Evolutionary conservation across 2,113 vertebrate species (phyloP), one percentile per base, ranked within the genome.

Genomic region (Bos taurus): DNA sequence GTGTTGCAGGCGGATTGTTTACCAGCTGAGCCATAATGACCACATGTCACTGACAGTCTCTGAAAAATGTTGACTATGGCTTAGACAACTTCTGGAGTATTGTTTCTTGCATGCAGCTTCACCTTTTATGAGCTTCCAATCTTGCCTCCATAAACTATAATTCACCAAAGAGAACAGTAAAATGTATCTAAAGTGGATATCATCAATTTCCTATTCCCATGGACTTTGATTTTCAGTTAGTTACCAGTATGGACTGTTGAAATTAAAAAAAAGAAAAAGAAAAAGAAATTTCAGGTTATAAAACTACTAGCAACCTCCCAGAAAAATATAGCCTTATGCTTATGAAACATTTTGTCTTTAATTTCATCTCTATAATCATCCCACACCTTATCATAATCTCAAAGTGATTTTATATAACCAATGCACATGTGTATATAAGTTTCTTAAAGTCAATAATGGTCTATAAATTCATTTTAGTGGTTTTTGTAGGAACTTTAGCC

Each of bases 381-480:
- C 7, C 30, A 59, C 12, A 48, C 52, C 64, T 80, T 64, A 43
- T 52, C 54, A 40, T 21, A 33, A 33, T 19, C 30, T 50, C 30
- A 78, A 28, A 89, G 28, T 43, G 7, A 28, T 90, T 14, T 36
- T 30, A 43, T 60, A 28, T 60, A 67, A 48, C n/a, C 3, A 52
- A 19, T 59, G 26, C 3, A 19, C n/a, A 52, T 50, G n/a, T 54
- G 19, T 48, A 92, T 62, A 2, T 56, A 62, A 43, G 12, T 19
- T 77, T 91, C 60, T 46, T 52, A 40, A 86, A 87, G 10, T 86
- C 36, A 57, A 2, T 64, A 50, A 57, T 71, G 46, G 3, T 23
- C 95, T 91, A 36, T 78, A 85, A 71, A 36, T 97, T 92, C n/a
- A 95, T 59, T 88, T 80, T 46, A 77, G 19, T 88, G 43, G 7